phyloP scores from a whole-genome alignment of 1,140 invertebrate species.

The Dreissena rostriformis region DNA sequence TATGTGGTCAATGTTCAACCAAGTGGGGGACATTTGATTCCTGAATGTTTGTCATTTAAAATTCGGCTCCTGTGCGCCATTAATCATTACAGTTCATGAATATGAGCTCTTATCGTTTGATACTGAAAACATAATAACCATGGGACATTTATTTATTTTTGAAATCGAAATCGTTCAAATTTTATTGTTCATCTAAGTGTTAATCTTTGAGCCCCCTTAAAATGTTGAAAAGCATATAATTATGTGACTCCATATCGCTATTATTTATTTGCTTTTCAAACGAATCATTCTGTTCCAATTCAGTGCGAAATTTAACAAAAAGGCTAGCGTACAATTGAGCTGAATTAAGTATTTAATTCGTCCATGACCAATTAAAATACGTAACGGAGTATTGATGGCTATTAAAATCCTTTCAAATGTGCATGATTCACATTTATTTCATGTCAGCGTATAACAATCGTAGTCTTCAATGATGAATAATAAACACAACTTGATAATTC shows the following conservation, averaged over 20 bases:
- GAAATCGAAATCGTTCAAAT: not conserved
- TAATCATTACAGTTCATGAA: too few relatives aligned
- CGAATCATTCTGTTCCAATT: conserved; percentile 11
- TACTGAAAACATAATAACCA: not conserved
- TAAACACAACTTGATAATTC: not conserved
- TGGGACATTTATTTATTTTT: not conserved
- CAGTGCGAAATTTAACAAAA: conserved; percentile 24
- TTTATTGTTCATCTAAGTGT: not conserved
- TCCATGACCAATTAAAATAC: conserved; percentile 3
- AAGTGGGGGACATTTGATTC: too few relatives aligned
- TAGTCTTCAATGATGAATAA: not conserved
- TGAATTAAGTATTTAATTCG: conserved; percentile 43
- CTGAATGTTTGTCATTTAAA: too few relatives aligned
- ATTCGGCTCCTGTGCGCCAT: too few relatives aligned
- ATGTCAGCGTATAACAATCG: conserved; percentile 11
- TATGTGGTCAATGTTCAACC: too few relatives aligned
- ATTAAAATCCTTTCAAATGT: conserved; percentile 46
- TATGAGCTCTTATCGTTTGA: not conserved
- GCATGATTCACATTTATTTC: conserved; percentile 41
- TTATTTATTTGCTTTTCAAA: conserved; percentile 43
- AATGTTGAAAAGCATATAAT: conserved; percentile 23
- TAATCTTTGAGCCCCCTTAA: conserved; percentile 5
- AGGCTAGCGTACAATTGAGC: conserved; percentile 33
- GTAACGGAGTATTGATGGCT: conserved; percentile 42
- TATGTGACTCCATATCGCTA: conserved; percentile 31